Conservation (phyloP, 1,140 invertebrate species). For the Lasioglossum albipes region DNA sequence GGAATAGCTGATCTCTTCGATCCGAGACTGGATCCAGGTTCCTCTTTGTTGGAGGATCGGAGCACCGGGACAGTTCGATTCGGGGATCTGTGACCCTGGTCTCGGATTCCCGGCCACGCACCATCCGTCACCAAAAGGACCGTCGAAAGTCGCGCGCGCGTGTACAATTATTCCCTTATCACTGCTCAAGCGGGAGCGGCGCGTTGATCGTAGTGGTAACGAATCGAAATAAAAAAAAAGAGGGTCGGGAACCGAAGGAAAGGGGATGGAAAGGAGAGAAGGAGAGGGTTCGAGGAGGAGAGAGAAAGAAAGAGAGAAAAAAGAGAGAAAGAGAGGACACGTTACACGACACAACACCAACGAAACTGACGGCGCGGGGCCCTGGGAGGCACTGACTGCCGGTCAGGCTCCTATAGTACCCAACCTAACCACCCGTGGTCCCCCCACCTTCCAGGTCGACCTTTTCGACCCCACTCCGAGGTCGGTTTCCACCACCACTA, state of each 20-base stretch:
- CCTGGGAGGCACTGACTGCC: constrained; percentile 74
- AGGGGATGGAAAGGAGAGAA: constrained; percentile 9
- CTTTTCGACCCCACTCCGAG: constrained; percentile 17
- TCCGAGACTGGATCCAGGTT: neutral
- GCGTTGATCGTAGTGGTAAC: constrained; percentile 23
- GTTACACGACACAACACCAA: constrained; percentile 67
- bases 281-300: constrained; percentile 11
- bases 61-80: neutral
- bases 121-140: constrained; percentile 3
- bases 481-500: constrained; percentile 12
- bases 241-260: neutral
- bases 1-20: neutral
- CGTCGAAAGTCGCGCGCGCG: constrained; percentile 5
- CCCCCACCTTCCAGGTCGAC: constrained; percentile 24
- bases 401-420: constrained; percentile 63
- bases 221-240: neutral
- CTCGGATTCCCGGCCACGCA: neutral
- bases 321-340: constrained; percentile 38
- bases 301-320: constrained; percentile 26
- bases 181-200: constrained; percentile 25
- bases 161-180: constrained; percentile 36
- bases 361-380: constrained; percentile 74
- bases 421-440: constrained; percentile 58
- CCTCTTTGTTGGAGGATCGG: no score
- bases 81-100: neutral